phyloP scores from a whole-genome alignment of 2,113 vertebrate species.

The Chionis minor region DNA sequence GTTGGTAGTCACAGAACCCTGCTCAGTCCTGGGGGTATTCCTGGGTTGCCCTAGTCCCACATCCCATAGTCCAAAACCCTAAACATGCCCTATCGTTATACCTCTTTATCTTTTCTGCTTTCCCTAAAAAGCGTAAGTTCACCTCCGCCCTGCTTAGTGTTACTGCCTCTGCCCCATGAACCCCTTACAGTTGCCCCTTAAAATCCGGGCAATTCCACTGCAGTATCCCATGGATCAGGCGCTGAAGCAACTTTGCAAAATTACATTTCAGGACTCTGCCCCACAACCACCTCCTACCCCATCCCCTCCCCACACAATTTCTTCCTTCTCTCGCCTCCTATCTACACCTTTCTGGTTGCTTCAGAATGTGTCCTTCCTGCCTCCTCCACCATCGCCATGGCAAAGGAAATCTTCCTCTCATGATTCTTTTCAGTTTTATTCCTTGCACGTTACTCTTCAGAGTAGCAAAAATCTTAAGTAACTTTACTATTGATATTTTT shows the following conservation, averaged over 20 bases:
- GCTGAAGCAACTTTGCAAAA: background rate
- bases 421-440: background rate
- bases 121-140: background rate
- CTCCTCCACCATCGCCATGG: too few relatives aligned
- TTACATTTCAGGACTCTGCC: background rate
- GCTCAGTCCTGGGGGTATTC: background rate
- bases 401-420: background rate
- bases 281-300: background rate
- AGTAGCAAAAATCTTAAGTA: background rate
- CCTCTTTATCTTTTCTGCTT: background rate
- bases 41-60: background rate
- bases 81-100: fast-evolving
- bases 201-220: background rate
- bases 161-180: background rate
- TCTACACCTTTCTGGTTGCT: background rate
- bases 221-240: background rate
- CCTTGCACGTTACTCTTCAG: background rate
- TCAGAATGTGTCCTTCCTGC: background rate
- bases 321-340: background rate
- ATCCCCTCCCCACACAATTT: background rate
- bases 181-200: background rate
- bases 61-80: background rate
- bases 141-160: background rate
- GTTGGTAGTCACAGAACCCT: background rate
- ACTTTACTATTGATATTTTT: background rate